A percentile compares a stretch with the other conserved stretches of the same genome.
phyloP scores from a whole-genome alignment of 2,797 vertebrate species.

The Poeciliopsis turneri region DNA sequence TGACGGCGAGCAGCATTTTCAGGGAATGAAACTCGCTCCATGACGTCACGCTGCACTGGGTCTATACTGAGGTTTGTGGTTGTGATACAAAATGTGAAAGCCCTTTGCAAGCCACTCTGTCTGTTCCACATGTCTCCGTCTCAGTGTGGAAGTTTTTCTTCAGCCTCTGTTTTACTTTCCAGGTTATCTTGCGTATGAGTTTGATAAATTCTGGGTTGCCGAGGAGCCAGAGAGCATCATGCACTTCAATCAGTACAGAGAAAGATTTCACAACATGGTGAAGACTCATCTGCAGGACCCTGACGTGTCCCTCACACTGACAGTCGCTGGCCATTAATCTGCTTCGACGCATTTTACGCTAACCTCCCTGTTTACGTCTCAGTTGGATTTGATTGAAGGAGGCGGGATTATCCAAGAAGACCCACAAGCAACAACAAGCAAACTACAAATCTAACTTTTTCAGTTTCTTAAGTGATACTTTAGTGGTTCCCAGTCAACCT shows the following conservation, averaged over 20 bases:
- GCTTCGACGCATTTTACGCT: background rate
- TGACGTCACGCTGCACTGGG: too few species aligned
- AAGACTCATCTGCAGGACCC: conserved; percentile 86
- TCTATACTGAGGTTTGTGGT: background rate
- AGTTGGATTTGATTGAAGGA: conserved; percentile 7
- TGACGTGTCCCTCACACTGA: conserved; percentile 77
- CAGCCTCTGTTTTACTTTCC: conserved; percentile 4
- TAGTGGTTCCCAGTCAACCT: background rate
- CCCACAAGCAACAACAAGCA: conserved; percentile 4
- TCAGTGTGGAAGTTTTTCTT: background rate
- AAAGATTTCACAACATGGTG: conserved; percentile 92
- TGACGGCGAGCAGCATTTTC: too few species aligned
- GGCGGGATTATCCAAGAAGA: background rate
- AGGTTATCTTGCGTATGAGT: conserved; percentile 97
- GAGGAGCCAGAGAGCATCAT: conserved; percentile 98
- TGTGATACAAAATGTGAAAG: background rate
- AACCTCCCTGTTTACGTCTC: conserved; percentile 6
- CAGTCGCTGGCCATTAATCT: conserved; percentile 46
- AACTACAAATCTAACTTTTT: background rate
- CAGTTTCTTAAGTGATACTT: conserved; percentile 4
- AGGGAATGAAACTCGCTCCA: too few species aligned
- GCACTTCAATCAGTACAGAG: conserved; percentile 97
- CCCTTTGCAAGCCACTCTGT: background rate
- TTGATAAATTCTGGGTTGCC: conserved; percentile 97
- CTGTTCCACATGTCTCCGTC: background rate